Evolutionary conservation across 2,888 invertebrate genomes (phyloP).

Genomic region (Mesorhabditis spiculigera): DNA sequence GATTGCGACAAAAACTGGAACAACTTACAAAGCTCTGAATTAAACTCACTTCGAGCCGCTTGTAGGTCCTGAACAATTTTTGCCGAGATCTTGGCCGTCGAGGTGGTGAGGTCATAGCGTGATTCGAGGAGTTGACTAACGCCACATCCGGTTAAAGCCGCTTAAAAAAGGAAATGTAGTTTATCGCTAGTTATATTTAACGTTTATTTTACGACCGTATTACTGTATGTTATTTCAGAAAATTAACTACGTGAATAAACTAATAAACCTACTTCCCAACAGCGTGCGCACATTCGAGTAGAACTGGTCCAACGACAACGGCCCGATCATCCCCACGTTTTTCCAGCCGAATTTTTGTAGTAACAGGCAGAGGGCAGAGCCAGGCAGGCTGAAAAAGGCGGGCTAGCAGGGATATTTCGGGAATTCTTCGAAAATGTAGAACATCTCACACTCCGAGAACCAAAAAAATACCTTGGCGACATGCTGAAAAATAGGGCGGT

Average conservation of each 20-base stretch:
- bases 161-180: too few relatives aligned
- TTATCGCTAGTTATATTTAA: too few relatives aligned
- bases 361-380: neutral
- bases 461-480: neutral
- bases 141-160: too few relatives aligned
- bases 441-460: too few relatives aligned
- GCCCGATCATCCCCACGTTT: neutral
- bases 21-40: neutral
- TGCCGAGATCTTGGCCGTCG: neutral
- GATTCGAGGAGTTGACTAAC: neutral
- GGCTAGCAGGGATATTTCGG: too few relatives aligned
- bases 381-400: neutral
- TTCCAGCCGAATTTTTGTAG: neutral
- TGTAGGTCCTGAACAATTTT: neutral
- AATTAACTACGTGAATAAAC: too few relatives aligned
- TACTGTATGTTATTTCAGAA: too few relatives aligned
- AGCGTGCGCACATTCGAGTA: neutral
- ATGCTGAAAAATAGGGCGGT: neutral
- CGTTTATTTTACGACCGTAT: too few relatives aligned
- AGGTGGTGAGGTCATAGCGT: neutral
- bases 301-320: neutral
- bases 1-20: constrained; percentile 2
- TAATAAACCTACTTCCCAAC: too few relatives aligned
- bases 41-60: neutral
- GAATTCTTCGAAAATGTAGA: too few relatives aligned